Evolutionary conservation across 2,113 vertebrate genomes (phyloP).

Genomic region (Protobothrops flavoviridis): DNA sequence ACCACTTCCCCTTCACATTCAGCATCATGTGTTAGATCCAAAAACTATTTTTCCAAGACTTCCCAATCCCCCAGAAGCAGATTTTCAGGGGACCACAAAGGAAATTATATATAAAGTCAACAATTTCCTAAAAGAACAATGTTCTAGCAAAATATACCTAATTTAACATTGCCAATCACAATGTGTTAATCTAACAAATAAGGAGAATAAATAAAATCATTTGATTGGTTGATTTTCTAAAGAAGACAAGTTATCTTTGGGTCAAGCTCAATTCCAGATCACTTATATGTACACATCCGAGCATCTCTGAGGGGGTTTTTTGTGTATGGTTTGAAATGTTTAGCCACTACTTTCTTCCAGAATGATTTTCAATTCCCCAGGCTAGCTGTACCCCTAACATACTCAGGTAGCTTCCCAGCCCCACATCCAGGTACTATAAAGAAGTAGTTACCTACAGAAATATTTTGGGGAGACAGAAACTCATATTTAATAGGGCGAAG

Average conservation of each 20-base stretch:
- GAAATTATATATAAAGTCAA: not conserved
- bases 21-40: not conserved
- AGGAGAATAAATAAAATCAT: not conserved
- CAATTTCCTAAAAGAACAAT: not conserved
- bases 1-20: not conserved
- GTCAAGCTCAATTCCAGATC: not conserved
- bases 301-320: not conserved
- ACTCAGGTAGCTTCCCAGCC: not conserved
- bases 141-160: not conserved
- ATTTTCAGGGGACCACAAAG: not conserved
- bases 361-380: not conserved
- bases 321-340: not conserved
- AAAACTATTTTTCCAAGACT: not conserved
- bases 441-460: not conserved
- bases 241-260: not conserved
- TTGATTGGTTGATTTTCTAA: not conserved
- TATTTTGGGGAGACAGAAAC: not conserved
- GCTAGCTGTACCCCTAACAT: not conserved
- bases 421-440: not conserved
- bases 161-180: not conserved
- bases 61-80: not conserved
- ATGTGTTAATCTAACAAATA: not conserved
- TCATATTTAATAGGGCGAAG: not conserved
- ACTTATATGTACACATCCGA: not conserved
- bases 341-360: not conserved